These are phyloP conservation scores for Cynodonichthys magdalenae DNA, from an alignment of 2,797 vertebrate genomes.

Conservation along the genomic window DNA sequence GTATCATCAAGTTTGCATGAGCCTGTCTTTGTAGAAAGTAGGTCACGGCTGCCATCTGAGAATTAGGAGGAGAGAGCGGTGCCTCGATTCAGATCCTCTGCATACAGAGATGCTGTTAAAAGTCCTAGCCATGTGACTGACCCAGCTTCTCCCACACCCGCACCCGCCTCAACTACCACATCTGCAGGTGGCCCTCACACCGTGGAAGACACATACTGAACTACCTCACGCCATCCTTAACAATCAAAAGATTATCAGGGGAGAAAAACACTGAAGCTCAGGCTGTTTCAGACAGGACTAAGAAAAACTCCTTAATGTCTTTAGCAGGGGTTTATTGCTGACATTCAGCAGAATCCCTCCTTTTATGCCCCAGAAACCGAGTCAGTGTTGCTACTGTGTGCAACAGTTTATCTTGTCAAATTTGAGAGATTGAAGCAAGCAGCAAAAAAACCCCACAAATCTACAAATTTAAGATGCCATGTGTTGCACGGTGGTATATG, in stretches of 20 bases:
- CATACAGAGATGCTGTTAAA: slow-evolving; percentile 55
- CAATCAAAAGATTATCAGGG: slow-evolving; percentile 80
- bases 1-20: slow-evolving; percentile 82
- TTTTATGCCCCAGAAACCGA: slow-evolving; percentile 54
- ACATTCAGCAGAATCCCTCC: slow-evolving; percentile 58
- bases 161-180: slow-evolving; percentile 45
- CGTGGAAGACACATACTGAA: slow-evolving; percentile 79
- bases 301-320: slow-evolving; percentile 51
- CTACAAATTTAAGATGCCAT: slow-evolving; percentile 20
- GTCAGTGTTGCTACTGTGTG: slow-evolving; percentile 38
- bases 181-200: slow-evolving; percentile 57
- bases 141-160: slow-evolving; percentile 67
- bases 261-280: slow-evolving; percentile 60
- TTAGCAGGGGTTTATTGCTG: slow-evolving; percentile 46
- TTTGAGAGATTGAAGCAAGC: slow-evolving; percentile 30
- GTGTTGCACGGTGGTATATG: slow-evolving; percentile 21
- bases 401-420: slow-evolving; percentile 54
- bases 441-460: slow-evolving; percentile 5
- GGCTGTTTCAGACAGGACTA: slow-evolving; percentile 66
- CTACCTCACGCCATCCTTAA: slow-evolving; percentile 55
- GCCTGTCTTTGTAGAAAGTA: slow-evolving; percentile 79
- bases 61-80: slow-evolving; percentile 67
- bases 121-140: slow-evolving; percentile 65
- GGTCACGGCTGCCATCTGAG: slow-evolving; percentile 81
- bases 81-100: slow-evolving; percentile 61